A percentile compares a stretch with the other conserved stretches of the same genome.
phyloP scores from a whole-genome alignment of 2,113 vertebrate genomes.

The Ctenodactylus gundi region DNA sequence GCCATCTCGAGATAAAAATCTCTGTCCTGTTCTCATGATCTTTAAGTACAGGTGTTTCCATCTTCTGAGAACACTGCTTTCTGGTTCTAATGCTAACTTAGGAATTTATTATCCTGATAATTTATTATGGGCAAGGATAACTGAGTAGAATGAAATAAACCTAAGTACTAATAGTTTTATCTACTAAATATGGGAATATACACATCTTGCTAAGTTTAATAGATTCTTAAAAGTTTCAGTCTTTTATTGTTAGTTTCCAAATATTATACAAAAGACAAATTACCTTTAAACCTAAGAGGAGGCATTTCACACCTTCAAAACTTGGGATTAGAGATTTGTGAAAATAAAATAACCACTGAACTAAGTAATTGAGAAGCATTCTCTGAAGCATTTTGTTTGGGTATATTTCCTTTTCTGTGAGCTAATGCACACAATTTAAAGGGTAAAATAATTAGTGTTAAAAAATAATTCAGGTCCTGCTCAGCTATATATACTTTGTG shows the following conservation, averaged over 20 bases:
- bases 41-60: neutral
- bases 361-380: neutral
- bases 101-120: neutral
- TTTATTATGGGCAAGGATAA: neutral
- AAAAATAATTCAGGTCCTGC: neutral
- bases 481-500: too few species aligned
- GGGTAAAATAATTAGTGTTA: neutral
- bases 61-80: neutral
- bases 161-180: neutral
- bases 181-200: neutral
- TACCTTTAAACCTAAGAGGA: neutral
- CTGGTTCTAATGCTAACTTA: neutral
- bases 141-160: neutral
- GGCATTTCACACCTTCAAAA: neutral
- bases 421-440: neutral
- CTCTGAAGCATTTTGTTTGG: neutral
- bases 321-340: neutral
- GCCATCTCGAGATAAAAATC: neutral
- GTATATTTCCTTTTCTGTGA: neutral
- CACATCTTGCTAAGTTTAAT: neutral
- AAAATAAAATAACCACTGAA: too few species aligned
- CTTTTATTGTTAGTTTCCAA: neutral
- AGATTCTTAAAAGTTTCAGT: neutral
- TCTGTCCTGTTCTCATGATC: neutral
- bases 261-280: neutral